Evolutionary conservation across 2,113 vertebrate species (phyloP).

Genomic region (Oophaga pumilio): DNA sequence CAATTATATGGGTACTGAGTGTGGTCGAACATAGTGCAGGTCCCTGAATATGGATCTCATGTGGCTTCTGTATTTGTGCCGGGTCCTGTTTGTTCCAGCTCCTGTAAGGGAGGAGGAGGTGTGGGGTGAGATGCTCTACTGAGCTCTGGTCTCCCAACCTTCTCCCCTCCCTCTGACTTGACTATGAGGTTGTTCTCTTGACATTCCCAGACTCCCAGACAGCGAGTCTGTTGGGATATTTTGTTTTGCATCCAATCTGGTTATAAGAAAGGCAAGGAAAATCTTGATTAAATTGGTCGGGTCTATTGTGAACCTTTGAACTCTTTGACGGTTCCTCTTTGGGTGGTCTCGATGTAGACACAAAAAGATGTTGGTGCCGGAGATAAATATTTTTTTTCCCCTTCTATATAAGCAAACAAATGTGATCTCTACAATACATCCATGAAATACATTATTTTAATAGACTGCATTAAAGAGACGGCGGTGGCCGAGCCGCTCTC

Average conservation of each 20-base stretch:
- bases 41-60: slow-evolving; percentile 41
- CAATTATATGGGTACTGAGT: slow-evolving; percentile 97
- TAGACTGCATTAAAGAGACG: slow-evolving; percentile 14
- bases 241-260: slow-evolving; percentile 58
- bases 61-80: background rate
- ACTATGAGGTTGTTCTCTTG: slow-evolving; percentile 64
- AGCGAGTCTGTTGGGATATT: slow-evolving; percentile 57
- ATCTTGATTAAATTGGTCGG: slow-evolving; percentile 56
- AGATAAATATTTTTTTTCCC: slow-evolving; percentile 39
- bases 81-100: slow-evolving; percentile 60
- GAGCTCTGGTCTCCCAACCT: slow-evolving; percentile 65
- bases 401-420: slow-evolving; percentile 69
- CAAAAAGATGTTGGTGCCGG: slow-evolving; percentile 40
- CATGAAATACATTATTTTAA: background rate
- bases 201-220: slow-evolving; percentile 60
- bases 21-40: slow-evolving; percentile 87
- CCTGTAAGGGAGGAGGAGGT: slow-evolving; percentile 37
- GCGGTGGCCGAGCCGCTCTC: background rate
- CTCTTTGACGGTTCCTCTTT: slow-evolving; percentile 61
- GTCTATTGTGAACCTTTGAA: slow-evolving; percentile 66
- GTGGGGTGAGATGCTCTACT: slow-evolving; percentile 68
- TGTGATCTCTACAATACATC: slow-evolving; percentile 57
- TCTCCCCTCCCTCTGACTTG: slow-evolving; percentile 59
- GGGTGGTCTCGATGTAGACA: slow-evolving; percentile 78
- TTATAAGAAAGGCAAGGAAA: slow-evolving; percentile 61